Evolutionary conservation across 1,140 invertebrate genomes (phyloP).

Genomic region (Brachionus koreanus): DNA sequence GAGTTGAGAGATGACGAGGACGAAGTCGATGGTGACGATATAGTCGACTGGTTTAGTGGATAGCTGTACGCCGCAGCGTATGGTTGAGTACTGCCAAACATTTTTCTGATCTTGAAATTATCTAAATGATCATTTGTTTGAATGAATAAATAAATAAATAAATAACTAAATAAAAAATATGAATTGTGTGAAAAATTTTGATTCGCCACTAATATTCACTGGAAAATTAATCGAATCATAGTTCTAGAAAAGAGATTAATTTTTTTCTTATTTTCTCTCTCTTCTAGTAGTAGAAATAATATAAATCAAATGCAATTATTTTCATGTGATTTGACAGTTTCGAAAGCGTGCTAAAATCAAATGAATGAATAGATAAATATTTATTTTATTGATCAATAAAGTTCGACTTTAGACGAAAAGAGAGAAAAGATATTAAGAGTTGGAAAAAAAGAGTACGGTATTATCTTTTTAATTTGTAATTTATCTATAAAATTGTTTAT

Average conservation of each 20-base stretch:
- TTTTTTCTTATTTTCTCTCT: too few relatives aligned
- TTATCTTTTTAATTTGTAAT: conserved; percentile 3
- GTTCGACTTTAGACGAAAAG: conserved; percentile 5
- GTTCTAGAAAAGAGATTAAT: background rate
- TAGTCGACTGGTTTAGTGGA: background rate
- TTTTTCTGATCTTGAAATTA: background rate
- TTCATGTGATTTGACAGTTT: background rate
- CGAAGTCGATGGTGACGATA: background rate
- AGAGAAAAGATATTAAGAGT: background rate
- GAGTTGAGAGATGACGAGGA: conserved; percentile 17
- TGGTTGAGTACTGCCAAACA: conserved; percentile 1
- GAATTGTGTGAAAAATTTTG: background rate
- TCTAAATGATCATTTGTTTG: background rate
- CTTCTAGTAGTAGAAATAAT: background rate
- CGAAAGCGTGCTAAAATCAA: conserved; percentile 21
- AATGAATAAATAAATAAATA: background rate
- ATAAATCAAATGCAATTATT: conserved; percentile 18
- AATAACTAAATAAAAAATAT: background rate
- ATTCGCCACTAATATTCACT: background rate
- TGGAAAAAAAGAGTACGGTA: conserved; percentile 11
- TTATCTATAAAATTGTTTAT: conserved; percentile 38
- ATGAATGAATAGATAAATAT: conserved; percentile 12
- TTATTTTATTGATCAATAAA: conserved; percentile 35
- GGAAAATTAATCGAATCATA: background rate
- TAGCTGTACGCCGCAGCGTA: background rate